phyloP scores from a whole-genome alignment of 2,888 invertebrate genomes.

The Lasius fuliginosus region DNA sequence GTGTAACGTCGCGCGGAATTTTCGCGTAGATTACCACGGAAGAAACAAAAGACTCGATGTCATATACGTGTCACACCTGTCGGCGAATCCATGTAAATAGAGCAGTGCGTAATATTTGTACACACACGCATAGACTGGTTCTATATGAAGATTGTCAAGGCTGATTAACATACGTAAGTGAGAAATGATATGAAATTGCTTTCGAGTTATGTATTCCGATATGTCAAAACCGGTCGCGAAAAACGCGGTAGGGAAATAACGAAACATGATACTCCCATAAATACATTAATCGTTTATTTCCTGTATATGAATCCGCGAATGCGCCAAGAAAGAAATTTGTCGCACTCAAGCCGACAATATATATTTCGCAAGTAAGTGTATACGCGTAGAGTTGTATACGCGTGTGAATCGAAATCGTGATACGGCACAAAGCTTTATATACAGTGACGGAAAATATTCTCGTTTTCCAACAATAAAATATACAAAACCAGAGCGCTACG shows the following conservation, averaged over 20 bases:
- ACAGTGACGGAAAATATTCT: neutral
- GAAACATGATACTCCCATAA: conserved; percentile 27
- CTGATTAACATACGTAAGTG: neutral
- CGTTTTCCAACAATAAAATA: neutral
- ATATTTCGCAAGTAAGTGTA: conserved; percentile 14
- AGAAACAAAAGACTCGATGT: conserved; percentile 20
- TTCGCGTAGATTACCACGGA: neutral
- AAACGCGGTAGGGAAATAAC: neutral
- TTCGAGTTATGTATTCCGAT: neutral
- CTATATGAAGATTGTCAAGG: neutral
- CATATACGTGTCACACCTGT: neutral
- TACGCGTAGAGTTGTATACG: neutral
- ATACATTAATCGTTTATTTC: conserved; percentile 62
- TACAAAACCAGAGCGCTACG: neutral
- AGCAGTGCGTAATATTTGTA: neutral
- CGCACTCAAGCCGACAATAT: conserved; percentile 12
- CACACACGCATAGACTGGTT: neutral
- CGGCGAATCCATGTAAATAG: neutral
- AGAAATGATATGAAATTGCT: conserved; percentile 12
- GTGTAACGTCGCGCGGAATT: neutral
- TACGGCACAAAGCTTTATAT: conserved; percentile 30
- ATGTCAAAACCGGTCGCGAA: neutral
- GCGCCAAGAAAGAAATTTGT: conserved; percentile 46
- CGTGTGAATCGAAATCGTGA: conserved; percentile 59
- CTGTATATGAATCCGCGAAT: conserved; percentile 39